Evolutionary conservation across 2,888 invertebrate genomes (phyloP).

Genomic region (Lasioglossum villosulum): DNA sequence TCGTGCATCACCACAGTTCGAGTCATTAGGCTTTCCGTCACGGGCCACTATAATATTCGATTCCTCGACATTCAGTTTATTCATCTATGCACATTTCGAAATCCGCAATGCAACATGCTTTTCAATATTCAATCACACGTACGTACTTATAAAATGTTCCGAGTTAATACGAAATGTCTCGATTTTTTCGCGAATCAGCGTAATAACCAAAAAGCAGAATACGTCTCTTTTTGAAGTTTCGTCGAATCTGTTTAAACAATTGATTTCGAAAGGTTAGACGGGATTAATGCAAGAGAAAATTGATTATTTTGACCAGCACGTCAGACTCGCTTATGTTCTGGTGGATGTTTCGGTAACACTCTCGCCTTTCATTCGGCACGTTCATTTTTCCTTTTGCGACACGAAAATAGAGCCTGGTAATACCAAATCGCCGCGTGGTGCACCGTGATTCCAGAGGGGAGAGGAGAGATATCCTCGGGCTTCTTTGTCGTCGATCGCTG

Average conservation of each 20-base stretch:
- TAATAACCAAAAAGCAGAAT: not conserved
- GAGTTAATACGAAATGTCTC: not conserved
- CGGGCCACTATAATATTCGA: not conserved
- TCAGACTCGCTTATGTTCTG: not conserved
- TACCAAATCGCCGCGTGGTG: constrained; percentile 8
- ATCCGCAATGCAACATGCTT: not conserved
- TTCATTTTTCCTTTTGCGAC: not conserved
- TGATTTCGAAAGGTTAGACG: not conserved
- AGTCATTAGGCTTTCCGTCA: not conserved
- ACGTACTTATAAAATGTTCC: not conserved
- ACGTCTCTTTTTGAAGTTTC: not conserved
- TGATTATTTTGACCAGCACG: not conserved
- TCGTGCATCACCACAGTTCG: not conserved
- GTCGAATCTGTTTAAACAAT: not conserved
- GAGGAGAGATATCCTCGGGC: not conserved
- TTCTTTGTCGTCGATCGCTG: constrained; percentile 6
- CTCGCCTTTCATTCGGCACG: not conserved
- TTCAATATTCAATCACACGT: not conserved
- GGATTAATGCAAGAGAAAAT: not conserved
- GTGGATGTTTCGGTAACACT: not conserved
- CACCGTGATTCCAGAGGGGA: not conserved
- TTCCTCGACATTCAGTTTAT: not conserved
- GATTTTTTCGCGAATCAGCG: not conserved
- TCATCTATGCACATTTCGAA: not conserved
- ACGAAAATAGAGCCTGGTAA: constrained; percentile 17